Evolutionary conservation across 2,888 invertebrate genomes (phyloP), one percentile per base, ranked within the genome.

Genomic region (Syrphus vitripennis): DNA sequence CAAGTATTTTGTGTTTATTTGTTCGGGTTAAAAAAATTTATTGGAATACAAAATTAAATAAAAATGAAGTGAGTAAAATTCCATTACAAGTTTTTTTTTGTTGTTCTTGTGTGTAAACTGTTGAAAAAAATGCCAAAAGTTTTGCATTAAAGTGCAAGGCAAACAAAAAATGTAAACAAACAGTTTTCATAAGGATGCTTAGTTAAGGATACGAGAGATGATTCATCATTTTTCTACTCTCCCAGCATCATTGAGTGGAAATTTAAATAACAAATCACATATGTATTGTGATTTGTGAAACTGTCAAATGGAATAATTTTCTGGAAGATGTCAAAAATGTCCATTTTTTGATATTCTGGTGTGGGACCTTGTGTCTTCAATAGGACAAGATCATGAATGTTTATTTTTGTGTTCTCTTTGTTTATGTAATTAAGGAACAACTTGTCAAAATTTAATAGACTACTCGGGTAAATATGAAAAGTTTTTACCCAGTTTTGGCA

Each of bases 101-200:
- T n/a, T n/a, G n/a, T 55, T 19, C 10, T 70, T 55, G 70, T 50
- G 72, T 71, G 69, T 31, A 26, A 48, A 61, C 19, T 69, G 50
- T 14, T 34, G 31, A 12, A 37, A 45, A 40, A 7, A 26, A 29
- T 63, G 3, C n/a, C n/a, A n/a, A 24, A 40, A 29, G 40, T 21
- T 42, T 45, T 57, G 63, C 21, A 42, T 26, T 24, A 80, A 75
- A 71, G 83, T 75, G 80, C 83, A 84, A 31, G 83, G 29, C 80
- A 50, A 50, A 50, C 50, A 50, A 50, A 50, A 45, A 26, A 7
- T 63, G 61, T 63, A 63, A 63, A 63, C 61, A 63, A 63, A 42
- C 40, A 26, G 40, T 26, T 19, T 14, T n/a, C n/a, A n/a, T 14
- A 26, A n/a, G 61, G 37, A 63, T 63, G 61, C 61, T 34, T 16